Evolutionary conservation across 2,113 vertebrate species (phyloP).

Genomic region (Athene noctua): DNA sequence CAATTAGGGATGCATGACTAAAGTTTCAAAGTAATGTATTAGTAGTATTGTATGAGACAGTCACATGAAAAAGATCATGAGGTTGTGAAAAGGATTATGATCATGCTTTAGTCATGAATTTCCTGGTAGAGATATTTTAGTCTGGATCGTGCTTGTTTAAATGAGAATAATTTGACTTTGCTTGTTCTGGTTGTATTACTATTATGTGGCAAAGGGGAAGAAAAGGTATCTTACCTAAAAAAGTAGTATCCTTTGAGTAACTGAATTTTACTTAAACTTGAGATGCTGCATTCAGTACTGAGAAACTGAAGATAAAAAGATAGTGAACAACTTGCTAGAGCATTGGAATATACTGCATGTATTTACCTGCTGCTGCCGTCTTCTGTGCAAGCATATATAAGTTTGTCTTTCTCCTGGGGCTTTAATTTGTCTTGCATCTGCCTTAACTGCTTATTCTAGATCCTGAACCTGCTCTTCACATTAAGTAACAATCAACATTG

Average conservation of each 20-base stretch:
- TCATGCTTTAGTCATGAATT: constrained; percentile 52
- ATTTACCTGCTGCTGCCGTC: background rate
- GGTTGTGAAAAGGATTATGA: constrained; percentile 54
- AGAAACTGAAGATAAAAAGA: background rate
- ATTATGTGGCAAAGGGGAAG: background rate
- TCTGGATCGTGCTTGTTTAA: background rate
- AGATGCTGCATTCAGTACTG: background rate
- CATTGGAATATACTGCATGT: background rate
- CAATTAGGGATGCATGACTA: constrained; percentile 59
- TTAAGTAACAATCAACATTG: background rate
- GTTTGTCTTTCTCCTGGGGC: background rate
- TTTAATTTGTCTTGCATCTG: background rate
- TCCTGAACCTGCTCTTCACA: background rate
- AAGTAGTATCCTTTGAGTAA: background rate
- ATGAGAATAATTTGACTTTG: background rate
- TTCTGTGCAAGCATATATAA: accelerated
- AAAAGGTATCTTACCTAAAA: background rate
- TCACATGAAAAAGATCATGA: constrained; percentile 66
- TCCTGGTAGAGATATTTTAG: constrained; percentile 4
- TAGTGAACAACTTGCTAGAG: background rate
- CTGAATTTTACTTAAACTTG: background rate
- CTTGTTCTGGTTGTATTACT: background rate
- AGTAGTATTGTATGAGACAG: constrained; percentile 31
- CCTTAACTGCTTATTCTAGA: background rate
- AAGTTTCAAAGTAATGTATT: constrained; percentile 39